Conservation (phyloP, 2,797 vertebrate species). For the Stomatorhinus walkeri region DNA sequence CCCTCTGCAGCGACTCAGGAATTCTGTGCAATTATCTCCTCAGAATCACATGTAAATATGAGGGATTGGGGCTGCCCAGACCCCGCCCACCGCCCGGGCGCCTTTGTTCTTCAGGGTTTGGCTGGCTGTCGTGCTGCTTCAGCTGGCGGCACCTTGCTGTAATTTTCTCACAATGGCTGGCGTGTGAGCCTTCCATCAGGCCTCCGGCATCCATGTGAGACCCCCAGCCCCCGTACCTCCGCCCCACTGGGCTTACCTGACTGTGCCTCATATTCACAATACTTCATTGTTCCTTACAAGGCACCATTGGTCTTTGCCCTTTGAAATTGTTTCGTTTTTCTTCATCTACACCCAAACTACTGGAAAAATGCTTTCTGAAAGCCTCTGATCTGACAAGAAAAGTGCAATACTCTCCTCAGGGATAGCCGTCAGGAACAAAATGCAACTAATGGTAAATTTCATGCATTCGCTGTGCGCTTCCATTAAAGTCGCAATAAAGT, state of each 20-base stretch:
- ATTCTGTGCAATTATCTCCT: conserved; percentile 27
- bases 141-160: conserved; percentile 39
- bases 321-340: neutral
- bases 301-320: neutral
- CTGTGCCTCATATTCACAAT: neutral
- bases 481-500: neutral
- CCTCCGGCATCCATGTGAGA: conserved; percentile 22
- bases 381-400: neutral
- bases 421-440: neutral
- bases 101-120: conserved; percentile 40
- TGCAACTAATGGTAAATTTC: neutral
- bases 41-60: conserved; percentile 30
- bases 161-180: conserved; percentile 41
- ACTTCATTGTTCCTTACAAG: conserved; percentile 1
- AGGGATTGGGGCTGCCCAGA: conserved; percentile 29
- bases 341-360: neutral
- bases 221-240: neutral
- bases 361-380: neutral
- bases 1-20: conserved; percentile 2
- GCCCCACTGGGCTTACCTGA: conserved; percentile 18
- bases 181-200: conserved; percentile 39
- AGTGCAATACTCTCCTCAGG: neutral
- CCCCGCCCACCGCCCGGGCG: conserved; percentile 34
- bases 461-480: neutral
- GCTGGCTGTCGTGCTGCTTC: conserved; percentile 28